Evolutionary conservation across 2,888 invertebrate genomes (phyloP).

Genomic region (Zhengitettix transpicula): DNA sequence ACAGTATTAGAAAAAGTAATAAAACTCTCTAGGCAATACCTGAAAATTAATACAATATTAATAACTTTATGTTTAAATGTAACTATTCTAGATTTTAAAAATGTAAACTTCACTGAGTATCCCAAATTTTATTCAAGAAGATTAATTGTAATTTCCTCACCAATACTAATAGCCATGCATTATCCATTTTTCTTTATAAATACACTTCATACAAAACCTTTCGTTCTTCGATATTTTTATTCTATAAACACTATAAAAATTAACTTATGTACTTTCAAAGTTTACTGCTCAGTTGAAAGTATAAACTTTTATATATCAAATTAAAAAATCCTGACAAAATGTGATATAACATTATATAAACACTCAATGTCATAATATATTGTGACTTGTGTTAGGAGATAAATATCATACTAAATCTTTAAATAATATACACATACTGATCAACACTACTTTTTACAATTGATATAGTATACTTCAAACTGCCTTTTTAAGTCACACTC

Average conservation of each 20-base stretch:
- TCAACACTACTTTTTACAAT: background rate
- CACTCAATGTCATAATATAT: background rate
- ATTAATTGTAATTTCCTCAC: background rate
- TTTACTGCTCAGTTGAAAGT: background rate
- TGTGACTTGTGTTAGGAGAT: background rate
- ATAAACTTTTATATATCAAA: background rate
- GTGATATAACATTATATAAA: background rate
- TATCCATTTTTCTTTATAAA: background rate
- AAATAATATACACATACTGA: background rate
- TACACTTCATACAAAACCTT: background rate
- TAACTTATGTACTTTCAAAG: background rate
- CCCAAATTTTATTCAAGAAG: background rate
- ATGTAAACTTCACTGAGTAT: background rate
- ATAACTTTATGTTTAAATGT: too few species aligned
- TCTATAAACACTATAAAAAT: background rate
- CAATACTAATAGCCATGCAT: background rate
- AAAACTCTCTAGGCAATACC: too few species aligned
- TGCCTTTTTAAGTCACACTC: conserved; percentile 1
- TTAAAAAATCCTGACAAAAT: background rate
- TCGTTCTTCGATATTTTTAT: background rate
- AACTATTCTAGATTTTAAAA: background rate
- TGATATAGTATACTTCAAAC: background rate
- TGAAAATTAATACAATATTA: too few species aligned
- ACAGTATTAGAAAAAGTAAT: too few species aligned
- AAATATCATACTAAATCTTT: background rate